Conservation (phyloP, 2,888 invertebrate species). For the Noctua comes region DNA sequence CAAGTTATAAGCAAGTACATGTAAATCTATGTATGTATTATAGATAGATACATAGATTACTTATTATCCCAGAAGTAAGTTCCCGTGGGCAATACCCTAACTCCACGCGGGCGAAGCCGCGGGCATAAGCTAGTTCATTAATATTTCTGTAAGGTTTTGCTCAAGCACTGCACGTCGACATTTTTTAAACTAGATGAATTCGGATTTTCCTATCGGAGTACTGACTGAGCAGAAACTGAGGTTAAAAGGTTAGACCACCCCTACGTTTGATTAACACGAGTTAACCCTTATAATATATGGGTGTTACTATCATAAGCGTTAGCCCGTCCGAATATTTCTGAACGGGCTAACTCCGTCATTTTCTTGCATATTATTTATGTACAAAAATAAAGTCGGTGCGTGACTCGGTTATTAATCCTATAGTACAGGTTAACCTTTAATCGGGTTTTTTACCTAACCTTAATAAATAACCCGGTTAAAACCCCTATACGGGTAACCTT, state of each 20-base stretch:
- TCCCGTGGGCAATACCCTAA: too few relatives aligned
- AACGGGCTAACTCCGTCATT: background rate
- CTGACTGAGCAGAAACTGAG: background rate
- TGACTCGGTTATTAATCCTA: background rate
- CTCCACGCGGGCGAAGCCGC: too few relatives aligned
- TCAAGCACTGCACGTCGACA: background rate
- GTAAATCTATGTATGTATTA: too few relatives aligned
- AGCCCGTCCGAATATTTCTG: too few relatives aligned
- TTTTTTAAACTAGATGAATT: too few relatives aligned
- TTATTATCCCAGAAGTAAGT: too few relatives aligned
- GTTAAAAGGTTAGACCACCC: too few relatives aligned
- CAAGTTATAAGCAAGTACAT: too few relatives aligned
- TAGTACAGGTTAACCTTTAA: background rate
- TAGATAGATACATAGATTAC: too few relatives aligned
- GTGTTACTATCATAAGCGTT: too few relatives aligned
- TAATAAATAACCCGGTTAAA: background rate
- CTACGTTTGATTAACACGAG: background rate
- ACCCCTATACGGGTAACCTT: background rate
- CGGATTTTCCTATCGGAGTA: too few relatives aligned
- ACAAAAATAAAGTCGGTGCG: background rate
- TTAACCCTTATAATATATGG: background rate
- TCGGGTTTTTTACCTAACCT: background rate
- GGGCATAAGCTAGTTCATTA: too few relatives aligned
- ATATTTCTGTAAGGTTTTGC: background rate
- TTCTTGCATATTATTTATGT: background rate